Evolutionary conservation across 1,140 invertebrate genomes (phyloP), one percentile per base, ranked within the genome.

Genomic region (Samia ricini): DNA sequence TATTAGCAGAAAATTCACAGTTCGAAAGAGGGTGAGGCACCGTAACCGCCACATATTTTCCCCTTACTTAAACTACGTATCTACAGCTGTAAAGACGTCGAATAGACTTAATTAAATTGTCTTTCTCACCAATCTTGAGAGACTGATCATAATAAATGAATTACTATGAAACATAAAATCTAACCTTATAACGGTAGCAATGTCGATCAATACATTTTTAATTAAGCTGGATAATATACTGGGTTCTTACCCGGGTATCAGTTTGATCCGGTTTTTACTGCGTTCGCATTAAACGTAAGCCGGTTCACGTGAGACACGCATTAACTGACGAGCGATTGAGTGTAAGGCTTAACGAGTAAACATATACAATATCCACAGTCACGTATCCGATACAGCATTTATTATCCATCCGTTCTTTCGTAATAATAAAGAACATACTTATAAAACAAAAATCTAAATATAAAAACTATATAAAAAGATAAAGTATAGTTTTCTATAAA

Each of bases 241-340:
- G 50, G 54, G 54, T 56, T 56, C 54, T 56, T 56, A 33, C 22
- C 23, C 54, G 54, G 24, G 54, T 56, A 56, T 56, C 54, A 56
- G 29, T 26, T 56, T 56, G 54, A 56, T 56, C 10, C 54, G 54
- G 54, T 56, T 56, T 52, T 56, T 26, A 56, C 54, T 56, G 24
- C 54, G 54, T 29, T 19, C 22, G 23, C 54, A 56, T 56, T 56
- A 56, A 56, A 56, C 22, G 54, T 56, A 29, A 56, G 54, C 54
- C 50, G 50, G 19, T 52, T 56, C 54, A 56, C 54, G 54, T 56
- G 54, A 26, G n/a, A 29, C 54, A 29, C 23, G 54, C 24, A 29
- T 56, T 56, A 56, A 56, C 18, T 56, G 54, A 24, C 54, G 24
- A 56, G 54, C 24, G 54, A 24, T 22, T 56, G 54, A 26, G 54